These are phyloP conservation scores for Eidolon dupreanum DNA, from an alignment of 2,797 vertebrate genomes.

Conservation along the genomic window DNA sequence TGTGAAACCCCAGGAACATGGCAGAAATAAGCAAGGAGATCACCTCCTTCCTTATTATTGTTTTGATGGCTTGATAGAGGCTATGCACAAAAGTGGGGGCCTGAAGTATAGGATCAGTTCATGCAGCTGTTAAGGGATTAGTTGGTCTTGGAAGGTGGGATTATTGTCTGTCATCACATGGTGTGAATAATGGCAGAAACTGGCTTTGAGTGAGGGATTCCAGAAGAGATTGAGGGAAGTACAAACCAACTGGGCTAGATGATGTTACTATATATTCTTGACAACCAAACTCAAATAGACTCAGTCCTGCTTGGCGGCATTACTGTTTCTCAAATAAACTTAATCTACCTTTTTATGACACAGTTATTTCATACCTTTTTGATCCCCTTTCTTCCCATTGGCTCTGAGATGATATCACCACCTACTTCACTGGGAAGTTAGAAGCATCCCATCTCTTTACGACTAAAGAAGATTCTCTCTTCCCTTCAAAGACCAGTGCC, in stretches of 20 bases:
- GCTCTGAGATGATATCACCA: neutral
- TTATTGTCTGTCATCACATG: conserved; percentile 56
- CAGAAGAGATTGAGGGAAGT: neutral
- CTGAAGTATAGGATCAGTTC: neutral
- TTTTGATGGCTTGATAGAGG: neutral
- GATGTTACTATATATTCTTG: neutral
- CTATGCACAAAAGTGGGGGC: neutral
- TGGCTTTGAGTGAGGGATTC: neutral
- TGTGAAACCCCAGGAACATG: neutral
- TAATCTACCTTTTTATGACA: neutral
- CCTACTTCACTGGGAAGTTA: neutral
- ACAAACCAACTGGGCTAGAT: neutral
- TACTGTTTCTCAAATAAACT: neutral
- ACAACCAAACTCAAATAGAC: neutral
- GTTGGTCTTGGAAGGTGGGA: conserved; percentile 33
- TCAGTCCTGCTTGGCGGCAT: neutral
- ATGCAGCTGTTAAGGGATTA: conserved; percentile 58
- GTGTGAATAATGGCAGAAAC: conserved; percentile 35
- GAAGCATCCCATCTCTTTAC: neutral
- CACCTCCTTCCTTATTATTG: neutral
- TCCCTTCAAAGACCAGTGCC: neutral
- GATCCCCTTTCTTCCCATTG: neutral
- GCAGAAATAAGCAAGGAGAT: neutral
- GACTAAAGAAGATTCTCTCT: neutral
- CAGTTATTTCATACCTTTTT: neutral